Conservation (phyloP, 2,888 invertebrate genomes). For the Nyleta sp. region DNA sequence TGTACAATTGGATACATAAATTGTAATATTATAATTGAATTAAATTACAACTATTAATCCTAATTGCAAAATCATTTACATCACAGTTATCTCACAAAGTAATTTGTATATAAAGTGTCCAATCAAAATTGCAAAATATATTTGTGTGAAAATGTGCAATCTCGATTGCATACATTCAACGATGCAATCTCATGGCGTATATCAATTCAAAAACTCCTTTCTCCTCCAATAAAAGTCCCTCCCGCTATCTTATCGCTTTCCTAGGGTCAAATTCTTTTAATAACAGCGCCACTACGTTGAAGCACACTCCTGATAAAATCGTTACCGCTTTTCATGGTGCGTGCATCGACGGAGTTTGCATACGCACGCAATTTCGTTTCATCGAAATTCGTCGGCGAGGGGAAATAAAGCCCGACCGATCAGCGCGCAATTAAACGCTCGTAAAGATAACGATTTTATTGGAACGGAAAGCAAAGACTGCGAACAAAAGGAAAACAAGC, state of each 20-base stretch:
- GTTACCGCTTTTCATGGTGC: constrained; percentile 44
- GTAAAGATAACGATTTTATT: constrained; percentile 42
- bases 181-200: too few relatives aligned
- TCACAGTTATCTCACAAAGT: too few relatives aligned
- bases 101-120: too few relatives aligned
- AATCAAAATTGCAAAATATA: too few relatives aligned
- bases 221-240: neutral
- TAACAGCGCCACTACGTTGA: constrained; percentile 4
- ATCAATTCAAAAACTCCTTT: too few relatives aligned
- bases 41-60: too few relatives aligned
- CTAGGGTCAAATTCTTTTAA: constrained; percentile 30
- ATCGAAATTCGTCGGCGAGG: constrained; percentile 8
- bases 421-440: constrained; percentile 17
- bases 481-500: constrained; percentile 25
- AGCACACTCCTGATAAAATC: constrained; percentile 45
- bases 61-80: too few relatives aligned
- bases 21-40: too few relatives aligned
- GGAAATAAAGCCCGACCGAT: constrained; percentile 5
- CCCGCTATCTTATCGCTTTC: neutral
- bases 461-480: constrained; percentile 10
- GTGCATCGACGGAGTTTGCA: constrained; percentile 42
- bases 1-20: too few relatives aligned
- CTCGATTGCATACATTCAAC: neutral
- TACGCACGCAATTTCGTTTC: constrained; percentile 44
- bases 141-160: too few relatives aligned